Percentiles rank a stretch among this genome's conserved stretches.
phyloP scores from a whole-genome alignment of 30 jellyfish, hydroid and myxozoan genomes.

The Aurelia sp. region DNA sequence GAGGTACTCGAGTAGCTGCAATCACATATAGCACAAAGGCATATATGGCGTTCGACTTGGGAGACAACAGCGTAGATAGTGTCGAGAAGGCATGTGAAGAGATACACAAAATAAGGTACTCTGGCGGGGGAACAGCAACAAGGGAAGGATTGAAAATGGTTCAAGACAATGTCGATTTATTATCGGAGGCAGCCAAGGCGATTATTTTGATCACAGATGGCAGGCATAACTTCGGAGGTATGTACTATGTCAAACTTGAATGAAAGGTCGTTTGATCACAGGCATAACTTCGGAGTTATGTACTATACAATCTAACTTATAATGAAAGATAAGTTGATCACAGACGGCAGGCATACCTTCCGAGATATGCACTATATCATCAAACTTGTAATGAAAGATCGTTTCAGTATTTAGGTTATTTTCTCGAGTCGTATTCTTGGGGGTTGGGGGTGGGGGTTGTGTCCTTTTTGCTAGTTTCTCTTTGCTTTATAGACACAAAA shows the following conservation, averaged over 20 bases:
- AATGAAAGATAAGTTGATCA: constrained; percentile 26
- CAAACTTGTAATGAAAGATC: no score
- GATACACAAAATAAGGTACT: constrained; percentile 18
- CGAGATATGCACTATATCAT: constrained; percentile 26
- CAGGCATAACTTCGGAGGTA: constrained; percentile 76
- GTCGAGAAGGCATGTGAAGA: constrained; percentile 42
- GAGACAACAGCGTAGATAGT: constrained; percentile 53
- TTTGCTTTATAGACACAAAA: no score
- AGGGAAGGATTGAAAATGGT: constrained; percentile 37
- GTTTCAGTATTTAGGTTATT: no score
- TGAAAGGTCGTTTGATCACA: constrained; percentile 45
- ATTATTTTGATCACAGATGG: constrained; percentile 80
- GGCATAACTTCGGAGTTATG: no score
- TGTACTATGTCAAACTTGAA: neutral
- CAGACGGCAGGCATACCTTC: constrained; percentile 81
- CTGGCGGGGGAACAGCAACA: constrained; percentile 85
- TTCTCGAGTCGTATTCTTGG: no score
- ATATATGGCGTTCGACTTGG: constrained; percentile 61
- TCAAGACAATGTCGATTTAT: constrained; percentile 4
- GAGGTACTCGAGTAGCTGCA: constrained; percentile 70
- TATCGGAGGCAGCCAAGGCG: constrained; percentile 14
- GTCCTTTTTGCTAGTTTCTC: no score
- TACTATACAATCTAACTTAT: neutral
- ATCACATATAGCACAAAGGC: constrained; percentile 80
- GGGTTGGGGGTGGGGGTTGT: no score